Evolutionary conservation across 2,113 vertebrate genomes (phyloP).

Genomic region (Oncorhynchus keta): DNA sequence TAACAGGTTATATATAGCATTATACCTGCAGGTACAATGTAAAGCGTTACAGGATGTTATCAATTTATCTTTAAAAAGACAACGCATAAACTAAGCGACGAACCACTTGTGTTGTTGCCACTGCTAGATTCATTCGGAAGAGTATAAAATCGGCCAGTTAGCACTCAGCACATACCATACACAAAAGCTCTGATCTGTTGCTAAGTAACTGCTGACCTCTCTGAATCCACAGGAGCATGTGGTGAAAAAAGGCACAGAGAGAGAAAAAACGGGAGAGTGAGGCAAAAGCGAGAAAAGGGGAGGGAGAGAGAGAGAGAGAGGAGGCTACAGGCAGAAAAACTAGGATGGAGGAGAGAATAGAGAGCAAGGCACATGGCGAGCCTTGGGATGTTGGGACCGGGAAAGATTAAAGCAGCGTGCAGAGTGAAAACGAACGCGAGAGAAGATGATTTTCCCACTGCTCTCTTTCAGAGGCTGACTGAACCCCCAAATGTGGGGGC

Average conservation of each 20-base stretch:
- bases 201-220: constrained; percentile 55
- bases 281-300: neutral
- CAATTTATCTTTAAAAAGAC: no score
- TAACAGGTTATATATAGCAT: no score
- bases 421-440: constrained; percentile 43
- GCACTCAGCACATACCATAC: neutral
- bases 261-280: neutral
- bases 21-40: no score
- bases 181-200: constrained; percentile 39
- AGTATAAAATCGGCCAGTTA: neutral
- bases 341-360: neutral
- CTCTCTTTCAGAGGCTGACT: constrained; percentile 11
- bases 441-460: constrained; percentile 13
- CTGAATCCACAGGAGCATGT: constrained; percentile 17
- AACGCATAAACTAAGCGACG: no score
- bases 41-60: no score
- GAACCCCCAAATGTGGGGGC: constrained; percentile 19
- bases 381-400: neutral
- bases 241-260: neutral
- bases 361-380: neutral
- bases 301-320: neutral
- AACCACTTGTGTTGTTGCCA: no score
- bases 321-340: neutral
- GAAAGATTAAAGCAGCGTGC: constrained; percentile 31
- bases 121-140: no score